A percentile compares a stretch with the other conserved stretches of the same genome.
These are phyloP conservation scores for Gopherus evgoodei DNA, from an alignment of 2,113 vertebrate species.

Conservation along the genomic window DNA sequence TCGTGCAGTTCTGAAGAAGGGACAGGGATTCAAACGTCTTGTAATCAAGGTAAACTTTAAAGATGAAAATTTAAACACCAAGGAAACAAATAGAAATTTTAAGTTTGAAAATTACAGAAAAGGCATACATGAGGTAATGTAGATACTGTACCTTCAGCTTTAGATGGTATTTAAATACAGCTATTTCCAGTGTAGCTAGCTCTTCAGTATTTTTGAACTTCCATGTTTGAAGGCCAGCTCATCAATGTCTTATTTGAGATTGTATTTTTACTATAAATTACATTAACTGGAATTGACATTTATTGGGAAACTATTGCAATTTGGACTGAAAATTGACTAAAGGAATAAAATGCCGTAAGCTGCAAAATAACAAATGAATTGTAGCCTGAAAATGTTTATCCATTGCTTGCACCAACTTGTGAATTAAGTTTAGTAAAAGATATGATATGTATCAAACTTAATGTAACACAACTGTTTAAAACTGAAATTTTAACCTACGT, in stretches of 20 bases:
- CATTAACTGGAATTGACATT: not conserved
- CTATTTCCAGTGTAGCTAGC: not conserved
- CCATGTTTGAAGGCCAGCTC: not conserved
- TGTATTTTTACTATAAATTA: not conserved
- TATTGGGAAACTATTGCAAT: not conserved
- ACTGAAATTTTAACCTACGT: too few relatives aligned
- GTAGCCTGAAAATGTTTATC: not conserved
- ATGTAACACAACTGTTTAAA: not conserved
- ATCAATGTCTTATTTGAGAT: not conserved
- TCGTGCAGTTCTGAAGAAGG: conserved; percentile 81
- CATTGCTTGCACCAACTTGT: not conserved
- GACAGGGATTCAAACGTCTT: conserved; percentile 49
- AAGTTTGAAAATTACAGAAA: not conserved
- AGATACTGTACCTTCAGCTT: not conserved
- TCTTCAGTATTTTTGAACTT: not conserved
- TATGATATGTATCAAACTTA: too few relatives aligned
- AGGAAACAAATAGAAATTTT: not conserved
- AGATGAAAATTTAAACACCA: not conserved
- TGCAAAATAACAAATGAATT: not conserved
- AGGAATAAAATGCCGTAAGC: not conserved
- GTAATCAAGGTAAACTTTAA: conserved; percentile 69
- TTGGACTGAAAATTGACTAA: not conserved
- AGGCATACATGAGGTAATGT: rapidly evolving
- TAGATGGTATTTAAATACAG: not conserved
- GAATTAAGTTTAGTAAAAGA: not conserved